Evolutionary conservation across 2,888 invertebrate species (phyloP).

Genomic region (Lithosia quadra): DNA sequence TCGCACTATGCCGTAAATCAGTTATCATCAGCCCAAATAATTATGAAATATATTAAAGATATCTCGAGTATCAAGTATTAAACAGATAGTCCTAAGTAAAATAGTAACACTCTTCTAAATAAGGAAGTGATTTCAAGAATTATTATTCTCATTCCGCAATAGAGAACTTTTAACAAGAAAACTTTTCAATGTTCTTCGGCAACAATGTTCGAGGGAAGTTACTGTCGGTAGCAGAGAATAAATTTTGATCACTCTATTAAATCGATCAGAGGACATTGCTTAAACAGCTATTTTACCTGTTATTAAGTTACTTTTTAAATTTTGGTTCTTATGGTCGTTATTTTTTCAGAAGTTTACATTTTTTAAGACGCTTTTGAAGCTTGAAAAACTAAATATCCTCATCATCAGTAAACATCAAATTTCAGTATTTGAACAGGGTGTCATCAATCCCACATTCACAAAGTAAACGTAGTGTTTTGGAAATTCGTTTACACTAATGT

Average conservation of each 20-base stretch:
- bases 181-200: constrained; percentile 80
- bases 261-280: constrained; percentile 56
- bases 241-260: constrained; percentile 76
- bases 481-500: too few relatives aligned
- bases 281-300: constrained; percentile 41
- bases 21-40: too few relatives aligned
- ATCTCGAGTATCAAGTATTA: constrained; percentile 9
- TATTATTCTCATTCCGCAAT: constrained; percentile 84
- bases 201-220: constrained; percentile 78
- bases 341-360: background rate
- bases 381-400: too few relatives aligned
- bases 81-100: constrained; percentile 39
- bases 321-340: background rate
- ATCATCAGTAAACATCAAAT: too few relatives aligned
- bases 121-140: constrained; percentile 82
- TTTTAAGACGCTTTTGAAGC: background rate
- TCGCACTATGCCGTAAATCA: too few relatives aligned
- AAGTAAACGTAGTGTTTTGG: too few relatives aligned
- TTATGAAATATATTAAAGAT: background rate
- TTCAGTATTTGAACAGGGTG: too few relatives aligned
- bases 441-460: too few relatives aligned
- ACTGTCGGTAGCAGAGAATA: constrained; percentile 76
- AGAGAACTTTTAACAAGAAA: constrained; percentile 86
- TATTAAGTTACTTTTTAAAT: constrained; percentile 21
- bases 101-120: constrained; percentile 69